A percentile compares a stretch with the other conserved stretches of the same genome.
Evolutionary conservation across 2,888 invertebrate genomes (phyloP).

Genomic region (Onchidella celtica): DNA sequence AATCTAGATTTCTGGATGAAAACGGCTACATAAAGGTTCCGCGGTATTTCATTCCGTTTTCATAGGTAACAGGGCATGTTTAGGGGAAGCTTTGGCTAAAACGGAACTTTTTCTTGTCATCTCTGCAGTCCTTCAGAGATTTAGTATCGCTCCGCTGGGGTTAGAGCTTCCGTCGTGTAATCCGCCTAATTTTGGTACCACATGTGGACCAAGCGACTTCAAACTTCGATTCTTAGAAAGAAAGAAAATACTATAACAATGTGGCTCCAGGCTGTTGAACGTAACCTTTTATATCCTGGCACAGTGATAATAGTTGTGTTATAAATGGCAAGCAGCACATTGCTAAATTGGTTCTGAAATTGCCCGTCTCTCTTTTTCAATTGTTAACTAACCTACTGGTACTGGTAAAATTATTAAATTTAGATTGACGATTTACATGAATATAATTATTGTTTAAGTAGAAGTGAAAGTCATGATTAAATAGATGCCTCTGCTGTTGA

Average conservation of each 20-base stretch:
- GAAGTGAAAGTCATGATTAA: no score
- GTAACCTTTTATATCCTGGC: no score
- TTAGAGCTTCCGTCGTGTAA: not conserved
- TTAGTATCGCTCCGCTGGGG: not conserved
- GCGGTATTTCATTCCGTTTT: not conserved
- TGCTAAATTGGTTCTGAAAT: no score
- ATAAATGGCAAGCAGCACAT: not conserved
- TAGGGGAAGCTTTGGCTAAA: not conserved
- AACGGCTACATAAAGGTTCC: not conserved
- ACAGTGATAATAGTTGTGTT: not conserved
- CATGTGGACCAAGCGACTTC: no score
- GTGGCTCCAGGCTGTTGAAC: no score
- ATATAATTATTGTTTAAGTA: no score
- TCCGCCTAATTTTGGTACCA: not conserved
- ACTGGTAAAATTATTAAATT: no score
- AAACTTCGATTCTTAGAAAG: not conserved
- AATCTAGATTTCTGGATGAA: not conserved
- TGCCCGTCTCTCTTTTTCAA: no score
- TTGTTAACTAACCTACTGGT: no score
- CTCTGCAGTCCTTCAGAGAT: not conserved
- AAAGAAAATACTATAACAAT: not conserved
- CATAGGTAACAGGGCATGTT: not conserved
- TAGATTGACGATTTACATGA: no score
- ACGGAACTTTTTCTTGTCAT: conserved; percentile 9
- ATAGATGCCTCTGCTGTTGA: no score